Conservation (phyloP, 1,140 invertebrate species). For the Carposina sasakii region DNA sequence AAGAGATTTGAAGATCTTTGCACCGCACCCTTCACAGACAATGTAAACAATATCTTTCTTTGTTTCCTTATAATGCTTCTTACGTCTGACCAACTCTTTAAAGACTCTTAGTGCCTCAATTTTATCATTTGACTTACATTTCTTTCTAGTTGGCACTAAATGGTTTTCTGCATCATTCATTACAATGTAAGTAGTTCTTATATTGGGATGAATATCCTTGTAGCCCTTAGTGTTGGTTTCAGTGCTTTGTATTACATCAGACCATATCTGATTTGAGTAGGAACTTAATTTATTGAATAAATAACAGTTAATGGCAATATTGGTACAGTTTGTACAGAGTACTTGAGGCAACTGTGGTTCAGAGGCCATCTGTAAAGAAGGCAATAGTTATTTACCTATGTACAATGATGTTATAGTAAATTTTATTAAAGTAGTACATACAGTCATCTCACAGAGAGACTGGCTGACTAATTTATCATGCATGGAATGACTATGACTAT, state of each 20-base stretch:
- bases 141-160: constrained; percentile 36
- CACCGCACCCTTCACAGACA: constrained; percentile 38
- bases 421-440: too few species aligned
- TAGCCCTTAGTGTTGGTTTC: constrained; percentile 24
- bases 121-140: constrained; percentile 23
- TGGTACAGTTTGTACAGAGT: constrained; percentile 40
- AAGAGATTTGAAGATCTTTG: constrained; percentile 25
- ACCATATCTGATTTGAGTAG: constrained; percentile 40
- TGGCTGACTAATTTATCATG: too few species aligned
- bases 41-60: constrained; percentile 19
- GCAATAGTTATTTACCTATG: not conserved
- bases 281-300: constrained; percentile 36
- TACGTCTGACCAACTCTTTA: constrained; percentile 34
- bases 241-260: constrained; percentile 23
- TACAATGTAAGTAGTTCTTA: constrained; percentile 33
- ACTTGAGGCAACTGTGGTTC: constrained; percentile 38
- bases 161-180: constrained; percentile 34
- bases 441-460: too few species aligned
- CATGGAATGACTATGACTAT: too few species aligned
- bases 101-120: constrained; percentile 31
- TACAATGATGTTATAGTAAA: too few species aligned
- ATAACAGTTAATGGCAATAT: constrained; percentile 35
- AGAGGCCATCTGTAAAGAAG: constrained; percentile 24
- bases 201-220: constrained; percentile 20
- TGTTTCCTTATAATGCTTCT: constrained; percentile 25